Evolutionary conservation across 2,113 vertebrate genomes (phyloP), one percentile per base, ranked within the genome.

Genomic region (Mesembrinibis cayennensis): DNA sequence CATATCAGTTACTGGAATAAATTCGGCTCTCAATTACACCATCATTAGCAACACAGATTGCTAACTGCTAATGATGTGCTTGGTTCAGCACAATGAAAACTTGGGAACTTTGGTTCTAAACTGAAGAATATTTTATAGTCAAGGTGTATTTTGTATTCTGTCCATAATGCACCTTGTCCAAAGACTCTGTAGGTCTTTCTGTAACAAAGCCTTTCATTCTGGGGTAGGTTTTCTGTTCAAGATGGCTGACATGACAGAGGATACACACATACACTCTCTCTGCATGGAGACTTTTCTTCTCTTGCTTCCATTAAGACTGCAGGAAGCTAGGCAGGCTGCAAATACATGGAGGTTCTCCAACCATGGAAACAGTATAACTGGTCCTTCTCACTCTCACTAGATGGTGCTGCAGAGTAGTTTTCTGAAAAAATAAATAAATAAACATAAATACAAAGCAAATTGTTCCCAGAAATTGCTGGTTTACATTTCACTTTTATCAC

Each of bases 381-480:
- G 59, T 82, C 32, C 19, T 89, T 91, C 32, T 86, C 38, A 58
- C 32, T 81, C 61, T 95, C 95, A 73, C 96, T 97, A 97, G 94
- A 94, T 93, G 95, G 94, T 88, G 95, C 97, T 95, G 62, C 83
- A 94, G 83, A 95, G 93, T 29, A 89, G 69, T 82, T 87, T 95
- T 82, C 44, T 38, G 61, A 47, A 82, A 96, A 96, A 95, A 82
- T 72, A 93, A 82, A 85, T 79, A 91, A 89, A 84, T 15, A 86
- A 77, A 63, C 23, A 29, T 20, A 65, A 81, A 67, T 25, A 6
- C 29, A 82, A 87, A 82, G 13, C 6, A 76, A 81, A 44, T 47
- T 69, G 8, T 84, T 92, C 52, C 44, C 30, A 84, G 72, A 83
- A 94, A 79, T 45, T 84, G 10, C 30, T 79, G 66, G 40, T 56